Evolutionary conservation across 2,113 vertebrate species (phyloP).

Genomic region (Deroptyus accipitrinus): DNA sequence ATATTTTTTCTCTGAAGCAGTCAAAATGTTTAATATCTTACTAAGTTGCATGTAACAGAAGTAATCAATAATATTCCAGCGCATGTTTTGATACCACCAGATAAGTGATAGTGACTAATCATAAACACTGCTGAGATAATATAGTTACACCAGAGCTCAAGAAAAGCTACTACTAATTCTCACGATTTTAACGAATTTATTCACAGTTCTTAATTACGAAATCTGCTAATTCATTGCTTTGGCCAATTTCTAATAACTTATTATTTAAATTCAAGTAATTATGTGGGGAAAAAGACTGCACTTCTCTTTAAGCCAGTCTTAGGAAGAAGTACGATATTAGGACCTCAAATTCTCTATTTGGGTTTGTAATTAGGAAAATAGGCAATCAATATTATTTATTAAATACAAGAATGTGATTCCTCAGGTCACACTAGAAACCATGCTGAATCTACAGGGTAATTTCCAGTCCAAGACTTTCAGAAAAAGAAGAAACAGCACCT

Average conservation of each 20-base stretch:
- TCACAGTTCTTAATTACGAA: neutral
- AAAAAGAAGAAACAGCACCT: neutral
- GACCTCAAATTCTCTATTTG: neutral
- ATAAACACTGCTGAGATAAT: neutral
- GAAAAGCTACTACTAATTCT: neutral
- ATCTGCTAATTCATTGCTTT: neutral
- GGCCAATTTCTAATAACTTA: neutral
- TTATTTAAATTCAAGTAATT: neutral
- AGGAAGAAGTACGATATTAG: fast-evolving
- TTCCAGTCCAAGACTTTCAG: neutral
- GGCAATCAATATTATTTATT: fast-evolving
- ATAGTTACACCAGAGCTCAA: neutral
- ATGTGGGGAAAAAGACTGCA: neutral
- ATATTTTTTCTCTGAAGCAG: neutral
- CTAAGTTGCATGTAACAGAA: neutral
- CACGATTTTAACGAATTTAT: neutral
- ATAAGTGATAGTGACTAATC: neutral
- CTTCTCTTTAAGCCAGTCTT: neutral
- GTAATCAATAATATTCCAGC: neutral
- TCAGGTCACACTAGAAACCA: neutral
- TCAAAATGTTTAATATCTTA: neutral
- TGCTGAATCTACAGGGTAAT: neutral
- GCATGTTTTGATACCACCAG: neutral
- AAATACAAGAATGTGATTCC: neutral
- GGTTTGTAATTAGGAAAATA: neutral